Base-by-base conservation (phyloP, 1,140 invertebrate species). In the Sarcophaga peregrina region DNA sequence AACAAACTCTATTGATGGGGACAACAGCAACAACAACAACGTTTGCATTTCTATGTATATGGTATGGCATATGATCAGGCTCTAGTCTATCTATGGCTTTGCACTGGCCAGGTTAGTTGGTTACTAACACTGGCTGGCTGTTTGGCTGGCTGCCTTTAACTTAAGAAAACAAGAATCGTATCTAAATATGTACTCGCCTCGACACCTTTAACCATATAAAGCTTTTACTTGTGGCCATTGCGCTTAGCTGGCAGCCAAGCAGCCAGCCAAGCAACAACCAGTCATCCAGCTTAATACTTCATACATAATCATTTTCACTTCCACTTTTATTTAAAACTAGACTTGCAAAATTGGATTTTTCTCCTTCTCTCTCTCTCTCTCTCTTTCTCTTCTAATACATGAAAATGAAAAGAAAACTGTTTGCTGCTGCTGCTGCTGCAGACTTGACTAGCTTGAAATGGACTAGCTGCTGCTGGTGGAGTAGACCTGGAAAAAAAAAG, bases 271-370 rank as follows among this genome's bases (percentile, higher is more conserved):
- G 5, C 52, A 58, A 58, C 52, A 10, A 58, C 52, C 5, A 62
- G n/a, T n/a, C n/a, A 7, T 0, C n/a, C 62, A 20, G 20, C 6
- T 8, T 20, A n/a, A 8, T 25, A 68, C 62, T 68, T 68, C 62
- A 68, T 68, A 68, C 62, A 68, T 68, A 68, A 68, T 68, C 62
- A 68, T 68, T 68, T 68, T 68, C 62, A 68, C 62, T 68, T 68
- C 62, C 62, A 68, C 62, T 68, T 68, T 68, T 68, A 68, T 68
- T 68, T 68, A 20, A 68, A 68, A 68, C 62, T 68, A 68, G 62
- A n/a, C 20, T 68, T 68, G 20, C 62, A 68, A 68, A 68, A 68
- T 68, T 68, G 62, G 62, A 68, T 68, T 68, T 68, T 37, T 37
- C 25, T 37, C 25, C 4, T 4, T 37, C 25, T 37, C 25, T 37